A percentile compares a stretch with the other conserved stretches of the same genome.
Conservation (phyloP, 2,888 invertebrate species). For the Drosophila longiperda region DNA sequence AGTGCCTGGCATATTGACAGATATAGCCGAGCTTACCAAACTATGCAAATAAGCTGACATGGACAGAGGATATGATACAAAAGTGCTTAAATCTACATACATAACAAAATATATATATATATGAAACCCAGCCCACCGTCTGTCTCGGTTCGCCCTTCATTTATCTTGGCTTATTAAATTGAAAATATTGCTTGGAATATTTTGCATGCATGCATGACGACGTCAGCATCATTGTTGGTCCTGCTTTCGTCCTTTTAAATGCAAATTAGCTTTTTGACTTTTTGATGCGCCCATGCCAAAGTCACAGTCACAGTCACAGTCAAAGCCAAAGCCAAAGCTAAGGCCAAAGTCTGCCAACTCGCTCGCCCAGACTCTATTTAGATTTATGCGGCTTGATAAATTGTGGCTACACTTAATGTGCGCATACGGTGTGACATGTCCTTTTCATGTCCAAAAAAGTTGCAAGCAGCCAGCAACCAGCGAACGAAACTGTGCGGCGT, state of each 20-base stretch:
- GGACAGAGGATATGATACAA: conserved; percentile 53
- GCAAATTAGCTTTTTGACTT: conserved; percentile 81
- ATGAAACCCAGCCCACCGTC: conserved; percentile 1
- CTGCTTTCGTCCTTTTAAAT: conserved; percentile 72
- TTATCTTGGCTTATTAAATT: conserved; percentile 81
- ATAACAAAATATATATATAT: conserved; percentile 28
- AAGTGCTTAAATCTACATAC: conserved; percentile 45
- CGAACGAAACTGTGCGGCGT: conserved; percentile 10
- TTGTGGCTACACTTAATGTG: conserved; percentile 79
- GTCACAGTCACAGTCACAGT: conserved; percentile 17
- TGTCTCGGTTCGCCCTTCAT: conserved; percentile 54
- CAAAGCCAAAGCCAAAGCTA: conserved; percentile 22
- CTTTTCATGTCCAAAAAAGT: conserved; percentile 79
- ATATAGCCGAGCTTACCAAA: conserved; percentile 51
- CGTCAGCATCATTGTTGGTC: conserved; percentile 64
- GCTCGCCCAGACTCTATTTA: conserved; percentile 74
- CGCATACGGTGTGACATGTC: conserved; percentile 79
- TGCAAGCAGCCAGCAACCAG: conserved; percentile 24
- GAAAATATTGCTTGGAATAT: conserved; percentile 75
- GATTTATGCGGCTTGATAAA: conserved; percentile 80
- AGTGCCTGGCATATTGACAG: conserved; percentile 76
- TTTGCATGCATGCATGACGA: conserved; percentile 52
- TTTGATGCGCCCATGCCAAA: conserved; percentile 67
- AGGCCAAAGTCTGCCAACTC: conserved; percentile 42
- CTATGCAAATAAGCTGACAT: conserved; percentile 75